A percentile compares a stretch with the other conserved stretches of the same genome.
Evolutionary conservation across 2,113 vertebrate species (phyloP).

Genomic region (Myocastor coypus): DNA sequence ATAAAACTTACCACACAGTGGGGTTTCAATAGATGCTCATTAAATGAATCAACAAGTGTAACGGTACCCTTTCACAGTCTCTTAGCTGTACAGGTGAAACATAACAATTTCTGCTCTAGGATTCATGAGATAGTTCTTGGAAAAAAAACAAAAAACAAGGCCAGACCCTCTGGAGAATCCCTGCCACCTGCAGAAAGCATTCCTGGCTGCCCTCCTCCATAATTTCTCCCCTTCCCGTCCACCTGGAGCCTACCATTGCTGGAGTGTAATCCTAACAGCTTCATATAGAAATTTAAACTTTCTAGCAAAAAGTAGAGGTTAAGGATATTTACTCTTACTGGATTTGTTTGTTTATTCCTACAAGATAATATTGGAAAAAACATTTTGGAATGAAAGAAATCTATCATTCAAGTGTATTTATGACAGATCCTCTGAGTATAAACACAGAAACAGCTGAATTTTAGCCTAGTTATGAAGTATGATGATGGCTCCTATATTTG

Average conservation of each 20-base stretch:
- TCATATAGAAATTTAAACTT: slow-evolving; percentile 52
- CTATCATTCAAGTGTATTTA: background rate
- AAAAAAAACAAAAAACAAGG: background rate
- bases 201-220: slow-evolving; percentile 42
- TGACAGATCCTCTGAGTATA: background rate
- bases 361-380: slow-evolving; percentile 5
- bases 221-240: slow-evolving; percentile 53
- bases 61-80: background rate
- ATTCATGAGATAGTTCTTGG: background rate
- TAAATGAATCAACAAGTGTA: background rate
- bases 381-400: slow-evolving; percentile 49
- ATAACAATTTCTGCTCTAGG: background rate
- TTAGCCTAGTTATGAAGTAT: background rate
- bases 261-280: slow-evolving; percentile 40
- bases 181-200: slow-evolving; percentile 59
- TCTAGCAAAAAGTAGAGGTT: slow-evolving; percentile 11
- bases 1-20: background rate
- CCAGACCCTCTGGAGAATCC: slow-evolving; percentile 53
- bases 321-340: background rate
- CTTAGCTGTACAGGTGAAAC: slow-evolving; percentile 2
- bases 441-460: background rate
- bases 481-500: background rate
- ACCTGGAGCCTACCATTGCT: slow-evolving; percentile 22
- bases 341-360: slow-evolving; percentile 37
- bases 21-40: background rate